phyloP scores from a whole-genome alignment of 1,140 invertebrate genomes.

The Apocrypta bakeri region DNA sequence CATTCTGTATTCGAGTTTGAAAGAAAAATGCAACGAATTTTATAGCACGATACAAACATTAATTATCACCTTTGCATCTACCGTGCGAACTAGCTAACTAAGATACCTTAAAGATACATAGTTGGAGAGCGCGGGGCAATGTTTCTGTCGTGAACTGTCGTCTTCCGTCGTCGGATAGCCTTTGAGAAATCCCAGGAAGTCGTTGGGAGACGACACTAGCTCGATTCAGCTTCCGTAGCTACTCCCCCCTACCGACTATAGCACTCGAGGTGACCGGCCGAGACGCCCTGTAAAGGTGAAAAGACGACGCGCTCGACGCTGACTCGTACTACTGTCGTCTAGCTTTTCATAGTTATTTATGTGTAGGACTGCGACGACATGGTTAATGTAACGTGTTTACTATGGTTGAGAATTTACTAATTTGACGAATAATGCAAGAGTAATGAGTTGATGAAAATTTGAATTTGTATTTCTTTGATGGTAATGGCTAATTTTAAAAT shows the following conservation, averaged over 20 bases:
- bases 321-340: neutral
- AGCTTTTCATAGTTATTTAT: neutral
- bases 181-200: conserved; percentile 21
- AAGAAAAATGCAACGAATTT: too few relatives aligned
- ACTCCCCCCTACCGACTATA: too few relatives aligned
- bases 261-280: neutral
- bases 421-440: too few relatives aligned
- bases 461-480: too few relatives aligned
- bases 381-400: neutral
- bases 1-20: too few relatives aligned
- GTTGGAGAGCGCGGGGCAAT: neutral
- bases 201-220: neutral
- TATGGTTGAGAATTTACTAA: too few relatives aligned
- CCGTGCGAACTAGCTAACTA: too few relatives aligned
- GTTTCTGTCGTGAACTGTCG: neutral
- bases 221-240: neutral
- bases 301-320: neutral
- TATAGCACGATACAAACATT: too few relatives aligned
- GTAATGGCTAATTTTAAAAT: too few relatives aligned
- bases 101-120: too few relatives aligned
- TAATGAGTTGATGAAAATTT: too few relatives aligned
- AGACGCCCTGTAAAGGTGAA: neutral
- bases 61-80: too few relatives aligned
- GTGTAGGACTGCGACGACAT: neutral
- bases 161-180: neutral